Evolutionary conservation across 2,797 vertebrate genomes (phyloP).

Genomic region (Peromyscus melanophrys): DNA sequence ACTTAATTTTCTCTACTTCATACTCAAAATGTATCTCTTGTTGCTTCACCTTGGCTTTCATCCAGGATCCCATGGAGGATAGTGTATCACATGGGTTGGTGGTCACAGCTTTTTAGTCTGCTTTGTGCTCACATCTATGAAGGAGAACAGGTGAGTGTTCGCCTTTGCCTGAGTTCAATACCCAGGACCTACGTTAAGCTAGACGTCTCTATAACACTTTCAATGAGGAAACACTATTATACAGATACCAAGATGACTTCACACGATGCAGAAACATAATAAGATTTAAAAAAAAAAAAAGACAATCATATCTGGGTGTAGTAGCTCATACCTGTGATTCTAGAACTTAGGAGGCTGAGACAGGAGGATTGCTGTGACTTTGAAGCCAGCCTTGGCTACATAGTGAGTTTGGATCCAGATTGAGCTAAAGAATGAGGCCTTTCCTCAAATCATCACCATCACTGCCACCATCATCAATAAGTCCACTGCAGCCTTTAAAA

Average conservation of each 20-base stretch:
- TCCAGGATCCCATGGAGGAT: neutral
- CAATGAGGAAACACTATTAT: neutral
- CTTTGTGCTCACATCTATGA: neutral
- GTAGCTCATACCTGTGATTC: neutral
- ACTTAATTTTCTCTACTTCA: neutral
- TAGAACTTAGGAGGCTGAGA: neutral
- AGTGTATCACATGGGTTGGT: neutral
- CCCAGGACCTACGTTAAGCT: neutral
- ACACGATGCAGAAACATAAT: neutral
- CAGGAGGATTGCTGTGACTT: neutral
- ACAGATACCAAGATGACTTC: neutral
- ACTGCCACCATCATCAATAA: neutral
- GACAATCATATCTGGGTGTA: neutral
- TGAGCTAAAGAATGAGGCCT: neutral
- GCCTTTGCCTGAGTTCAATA: too few species aligned
- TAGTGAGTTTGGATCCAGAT: neutral
- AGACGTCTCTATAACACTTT: neutral
- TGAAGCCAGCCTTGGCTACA: neutral
- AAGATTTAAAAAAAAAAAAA: neutral
- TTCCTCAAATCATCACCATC: neutral
- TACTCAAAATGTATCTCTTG: neutral
- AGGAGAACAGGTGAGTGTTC: neutral
- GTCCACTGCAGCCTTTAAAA: neutral
- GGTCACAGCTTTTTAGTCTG: neutral
- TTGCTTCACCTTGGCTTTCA: constrained; percentile 2